Base-by-base conservation (phyloP, 1,140 invertebrate species). In the Papilio dardanus region DNA sequence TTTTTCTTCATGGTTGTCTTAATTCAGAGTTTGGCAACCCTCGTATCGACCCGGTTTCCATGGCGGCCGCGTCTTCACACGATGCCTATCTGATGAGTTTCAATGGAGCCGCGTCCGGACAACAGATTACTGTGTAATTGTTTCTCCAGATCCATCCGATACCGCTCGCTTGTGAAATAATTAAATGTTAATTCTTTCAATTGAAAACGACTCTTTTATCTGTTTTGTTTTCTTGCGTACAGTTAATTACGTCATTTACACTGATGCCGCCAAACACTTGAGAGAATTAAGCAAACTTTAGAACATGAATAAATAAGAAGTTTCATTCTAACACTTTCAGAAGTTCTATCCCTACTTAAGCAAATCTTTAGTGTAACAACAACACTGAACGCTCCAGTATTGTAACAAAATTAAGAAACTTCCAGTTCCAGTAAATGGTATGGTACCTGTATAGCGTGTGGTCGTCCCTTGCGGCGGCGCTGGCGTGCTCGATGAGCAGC, bases 401-500 rank as follows among this genome's bases (percentile, higher is more conserved):
- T n/a, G 14, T 16, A 16, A 19, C n/a, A n/a, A 46, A 46, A 46
- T 5, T n/a, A 3, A 37, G 28, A 37, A 40, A 40, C 12, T 35
- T 16, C 3, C 2, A n/a, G n/a, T n/a, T n/a, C n/a, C n/a, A n/a
- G n/a, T 21, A 1, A 5, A 14, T 24, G 5, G 7, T 14, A 0
- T 24, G 5, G 19, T 21, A 97, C 96, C 95, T 96, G 90, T 95
- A 96, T 58, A 96, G 94, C 0, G 96, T 96, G 77, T 88, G 76
- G 83, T 91, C 81, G 68, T 88, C 83, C 74, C 87, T 71, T 76
- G 92, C 88, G 79, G 95, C 86, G 94, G 95, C 74, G 94, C 95
- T 93, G 33, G 91, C 92, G 67, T 97, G 95, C 88, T 98, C 97
- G 31, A 98, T 92, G 71, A 96, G 96, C 7, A 96, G 93, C 84